Base-by-base conservation (phyloP, 1,140 invertebrate genomes). In the Anoplolepis gracilipes region DNA sequence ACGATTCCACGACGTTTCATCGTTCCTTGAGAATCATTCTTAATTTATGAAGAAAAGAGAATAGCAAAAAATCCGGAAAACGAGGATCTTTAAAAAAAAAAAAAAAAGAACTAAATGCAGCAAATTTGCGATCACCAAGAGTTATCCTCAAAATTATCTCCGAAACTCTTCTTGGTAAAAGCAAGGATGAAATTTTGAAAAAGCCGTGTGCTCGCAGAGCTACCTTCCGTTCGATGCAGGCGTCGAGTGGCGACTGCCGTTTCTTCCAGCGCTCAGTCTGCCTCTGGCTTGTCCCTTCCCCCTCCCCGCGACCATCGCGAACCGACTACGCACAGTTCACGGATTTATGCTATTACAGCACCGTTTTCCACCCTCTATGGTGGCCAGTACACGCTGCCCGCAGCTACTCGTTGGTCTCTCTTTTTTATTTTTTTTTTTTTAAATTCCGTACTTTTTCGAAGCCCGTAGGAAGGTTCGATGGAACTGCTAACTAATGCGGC, bases 311-410 rank as follows among this genome's bases (percentile, higher is more conserved):
- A 69, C 82, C 73, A 75, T 79, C 67, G 57, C 78, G 77, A 88
- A 92, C 85, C 88, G 73, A 86, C 85, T 84, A 93, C 93, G 95
- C 78, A 95, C 78, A 72, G 65, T 72, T 95, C 86, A 91, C 95
- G 73, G 92, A 92, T 70, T 93, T 96, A 77, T 95, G 94, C 88
- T 94, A 95, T 92, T 95, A 95, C 92, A 95, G 94, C 85, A 95
- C 94, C 81, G 93, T 95, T 86, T 85, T 94, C 85, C 86, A 91
- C 76, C 85, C 89, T 86, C 85, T 88, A 86, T 73, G 79, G 78
- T 81, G 79, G 81, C 72, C 84, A 85, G 67, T 86, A 61, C 87
- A 53, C 84, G 59, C 76, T 19, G 46, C 46, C 46, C 46, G 46
- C 78, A 55, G 39, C 87, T 84, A 85, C 85, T 84, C 88, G 78